Evolutionary conservation across 2,113 vertebrate genomes (phyloP).

Genomic region (Progne subis): DNA sequence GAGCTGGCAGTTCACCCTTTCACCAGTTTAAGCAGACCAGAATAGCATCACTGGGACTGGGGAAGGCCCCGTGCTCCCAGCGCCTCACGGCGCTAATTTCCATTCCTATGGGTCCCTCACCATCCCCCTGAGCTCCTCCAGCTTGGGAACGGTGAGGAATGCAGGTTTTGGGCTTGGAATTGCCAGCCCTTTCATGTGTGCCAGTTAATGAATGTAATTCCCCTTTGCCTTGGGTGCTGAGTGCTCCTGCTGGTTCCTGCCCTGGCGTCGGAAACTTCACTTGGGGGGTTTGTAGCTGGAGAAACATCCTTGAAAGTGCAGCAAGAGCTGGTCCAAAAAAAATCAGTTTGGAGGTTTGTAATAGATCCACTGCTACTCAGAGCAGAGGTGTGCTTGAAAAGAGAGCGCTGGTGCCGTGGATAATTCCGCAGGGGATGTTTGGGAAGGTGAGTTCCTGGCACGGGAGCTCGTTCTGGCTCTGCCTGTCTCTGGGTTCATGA

Average conservation of each 20-base stretch:
- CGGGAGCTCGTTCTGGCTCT: rapidly evolving
- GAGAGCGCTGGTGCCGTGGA: rapidly evolving
- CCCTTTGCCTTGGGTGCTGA: neutral
- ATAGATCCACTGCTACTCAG: neutral
- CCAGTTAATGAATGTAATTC: neutral
- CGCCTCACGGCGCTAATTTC: rapidly evolving
- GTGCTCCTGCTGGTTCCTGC: neutral
- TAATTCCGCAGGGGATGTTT: rapidly evolving
- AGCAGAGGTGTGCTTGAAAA: neutral
- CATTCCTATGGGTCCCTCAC: neutral
- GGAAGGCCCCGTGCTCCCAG: neutral
- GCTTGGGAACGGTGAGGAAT: neutral
- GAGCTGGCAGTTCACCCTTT: neutral
- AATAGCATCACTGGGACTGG: rapidly evolving
- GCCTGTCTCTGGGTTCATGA: rapidly evolving
- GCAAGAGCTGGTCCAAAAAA: neutral
- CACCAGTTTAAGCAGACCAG: rapidly evolving
- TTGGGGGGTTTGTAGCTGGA: neutral
- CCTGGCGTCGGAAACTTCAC: rapidly evolving
- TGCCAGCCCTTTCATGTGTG: neutral
- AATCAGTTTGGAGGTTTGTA: too few species aligned
- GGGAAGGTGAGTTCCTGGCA: neutral
- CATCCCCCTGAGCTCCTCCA: neutral
- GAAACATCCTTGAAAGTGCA: neutral
- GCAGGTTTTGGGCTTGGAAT: neutral